Percentiles rank a stretch among this genome's conserved stretches.
Evolutionary conservation across 2,888 invertebrate species (phyloP).

Genomic region (Dynastes tityus): DNA sequence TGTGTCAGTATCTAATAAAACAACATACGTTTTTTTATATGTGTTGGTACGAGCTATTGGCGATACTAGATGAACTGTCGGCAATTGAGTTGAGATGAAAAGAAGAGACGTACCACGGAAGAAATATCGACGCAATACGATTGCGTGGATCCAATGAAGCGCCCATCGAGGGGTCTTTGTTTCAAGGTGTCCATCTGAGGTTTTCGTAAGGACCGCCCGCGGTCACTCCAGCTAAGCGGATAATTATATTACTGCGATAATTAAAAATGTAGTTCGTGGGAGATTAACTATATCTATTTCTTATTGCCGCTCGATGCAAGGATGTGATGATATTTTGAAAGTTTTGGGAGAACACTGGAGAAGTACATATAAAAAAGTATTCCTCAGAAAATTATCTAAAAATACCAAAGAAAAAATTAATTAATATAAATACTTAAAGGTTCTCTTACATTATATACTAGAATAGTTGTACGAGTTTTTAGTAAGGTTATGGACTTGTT

Average conservation of each 20-base stretch:
- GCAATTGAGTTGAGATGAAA: conserved; percentile 37
- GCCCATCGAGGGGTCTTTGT: conserved; percentile 47
- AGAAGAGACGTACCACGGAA: conserved; percentile 4
- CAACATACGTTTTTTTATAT: neutral
- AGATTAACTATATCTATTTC: conserved; percentile 30
- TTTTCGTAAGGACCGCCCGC: conserved; percentile 45
- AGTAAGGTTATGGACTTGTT: too few relatives aligned
- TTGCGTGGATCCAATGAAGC: conserved; percentile 15
- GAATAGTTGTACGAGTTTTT: too few relatives aligned
- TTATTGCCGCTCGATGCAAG: too few relatives aligned
- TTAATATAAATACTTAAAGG: too few relatives aligned
- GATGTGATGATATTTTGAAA: too few relatives aligned
- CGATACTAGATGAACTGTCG: conserved; percentile 6
- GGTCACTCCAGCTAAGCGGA: conserved; percentile 46
- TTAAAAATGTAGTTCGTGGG: conserved; percentile 48
- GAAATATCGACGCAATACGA: conserved; percentile 20
- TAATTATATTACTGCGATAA: conserved; percentile 52
- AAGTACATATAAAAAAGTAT: neutral
- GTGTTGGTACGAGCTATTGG: neutral
- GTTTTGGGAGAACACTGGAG: too few relatives aligned
- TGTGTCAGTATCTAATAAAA: neutral
- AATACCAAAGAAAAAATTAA: too few relatives aligned
- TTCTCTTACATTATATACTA: too few relatives aligned
- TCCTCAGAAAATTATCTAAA: too few relatives aligned
- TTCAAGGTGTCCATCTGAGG: conserved; percentile 44